Conservation (phyloP, 2,113 vertebrate species). For the Spea multiplicata region DNA sequence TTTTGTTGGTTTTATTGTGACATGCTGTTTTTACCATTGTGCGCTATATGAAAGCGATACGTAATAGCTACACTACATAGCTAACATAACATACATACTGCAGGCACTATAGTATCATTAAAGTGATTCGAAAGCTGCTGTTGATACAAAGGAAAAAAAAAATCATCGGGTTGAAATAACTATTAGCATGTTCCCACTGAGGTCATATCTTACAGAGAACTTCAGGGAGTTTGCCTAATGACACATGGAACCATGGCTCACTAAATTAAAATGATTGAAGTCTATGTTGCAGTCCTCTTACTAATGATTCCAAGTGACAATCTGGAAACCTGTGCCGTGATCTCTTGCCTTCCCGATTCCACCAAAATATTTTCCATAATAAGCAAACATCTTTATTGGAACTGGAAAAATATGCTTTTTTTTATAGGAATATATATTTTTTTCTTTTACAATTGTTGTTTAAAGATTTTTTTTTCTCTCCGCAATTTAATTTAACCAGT, state of each 20-base stretch:
- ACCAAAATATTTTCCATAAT: background rate
- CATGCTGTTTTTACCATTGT: too few species aligned
- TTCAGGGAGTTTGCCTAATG: constrained; percentile 40
- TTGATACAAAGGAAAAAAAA: background rate
- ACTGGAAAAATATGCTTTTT: background rate
- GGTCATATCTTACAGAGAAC: constrained; percentile 31
- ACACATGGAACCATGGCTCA: constrained; percentile 23
- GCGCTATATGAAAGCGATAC: too few species aligned
- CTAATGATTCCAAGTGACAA: constrained; percentile 18
- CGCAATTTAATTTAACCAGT: constrained; percentile 17
- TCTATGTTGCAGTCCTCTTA: constrained; percentile 8
- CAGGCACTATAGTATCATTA: background rate
- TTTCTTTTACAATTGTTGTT: background rate
- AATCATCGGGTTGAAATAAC: constrained; percentile 13
- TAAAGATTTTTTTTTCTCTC: background rate
- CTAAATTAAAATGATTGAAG: constrained; percentile 38
- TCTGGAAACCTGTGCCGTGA: background rate
- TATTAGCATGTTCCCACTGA: constrained; percentile 20
- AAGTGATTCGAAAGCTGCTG: background rate
- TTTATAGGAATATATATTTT: background rate
- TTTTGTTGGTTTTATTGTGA: too few species aligned
- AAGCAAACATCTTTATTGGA: too few species aligned
- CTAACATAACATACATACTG: background rate
- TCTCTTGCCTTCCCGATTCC: background rate
- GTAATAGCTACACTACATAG: too few species aligned